These are phyloP conservation scores for Remorina albescens DNA, from an alignment of 2,797 vertebrate species.

Conservation along the genomic window DNA sequence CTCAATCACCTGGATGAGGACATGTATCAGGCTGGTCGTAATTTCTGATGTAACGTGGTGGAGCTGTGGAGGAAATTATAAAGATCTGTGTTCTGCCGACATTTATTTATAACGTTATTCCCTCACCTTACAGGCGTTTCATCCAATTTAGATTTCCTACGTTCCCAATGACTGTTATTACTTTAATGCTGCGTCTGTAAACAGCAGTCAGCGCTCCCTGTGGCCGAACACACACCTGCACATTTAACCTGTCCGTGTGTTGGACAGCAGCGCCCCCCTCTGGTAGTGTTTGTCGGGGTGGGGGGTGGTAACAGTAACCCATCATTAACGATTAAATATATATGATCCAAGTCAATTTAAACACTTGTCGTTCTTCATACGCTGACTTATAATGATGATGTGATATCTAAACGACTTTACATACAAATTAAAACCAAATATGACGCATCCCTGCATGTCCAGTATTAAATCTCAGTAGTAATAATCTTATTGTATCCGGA, in stretches of 20 bases:
- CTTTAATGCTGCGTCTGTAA: conserved; percentile 7
- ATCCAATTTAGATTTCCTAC: conserved; percentile 9
- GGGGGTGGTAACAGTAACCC: no score
- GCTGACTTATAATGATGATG: background rate
- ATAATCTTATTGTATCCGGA: background rate
- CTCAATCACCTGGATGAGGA: conserved; percentile 28
- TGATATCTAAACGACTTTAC: background rate
- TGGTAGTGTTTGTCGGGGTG: conserved; percentile 8
- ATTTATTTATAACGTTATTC: background rate
- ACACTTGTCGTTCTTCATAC: no score
- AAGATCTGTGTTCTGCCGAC: background rate
- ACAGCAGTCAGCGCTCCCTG: conserved; percentile 45
- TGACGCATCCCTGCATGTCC: background rate
- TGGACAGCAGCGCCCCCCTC: conserved; percentile 43
- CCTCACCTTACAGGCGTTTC: conserved; percentile 11
- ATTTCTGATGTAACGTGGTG: conserved; percentile 23
- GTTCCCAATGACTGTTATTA: conserved; percentile 14
- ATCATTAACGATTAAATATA: no score
- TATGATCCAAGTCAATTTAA: no score
- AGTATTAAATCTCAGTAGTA: background rate
- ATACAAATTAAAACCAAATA: background rate
- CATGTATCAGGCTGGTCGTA: conserved; percentile 7
- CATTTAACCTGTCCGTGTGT: no score
- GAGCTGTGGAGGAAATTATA: conserved; percentile 10
- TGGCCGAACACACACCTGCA: background rate